Base-by-base conservation (phyloP, 2,888 invertebrate genomes). In the Drosophila pseudotalamancana region DNA sequence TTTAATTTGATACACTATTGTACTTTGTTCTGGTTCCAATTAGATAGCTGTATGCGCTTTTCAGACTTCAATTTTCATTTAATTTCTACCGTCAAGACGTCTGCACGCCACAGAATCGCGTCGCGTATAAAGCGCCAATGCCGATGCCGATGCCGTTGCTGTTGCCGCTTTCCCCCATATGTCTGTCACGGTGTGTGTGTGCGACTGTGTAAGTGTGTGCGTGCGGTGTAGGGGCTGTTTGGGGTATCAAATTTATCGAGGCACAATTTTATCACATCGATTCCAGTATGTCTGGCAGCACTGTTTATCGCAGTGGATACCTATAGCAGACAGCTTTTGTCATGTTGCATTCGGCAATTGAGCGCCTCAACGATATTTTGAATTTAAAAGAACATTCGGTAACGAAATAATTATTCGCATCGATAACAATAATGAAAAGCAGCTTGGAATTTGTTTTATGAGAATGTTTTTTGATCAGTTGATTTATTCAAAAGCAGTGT, bases 401-500 rank as follows among this genome's bases (percentile, higher is more conserved):
- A 3, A 5, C 4, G 8, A 14, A 4, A 6, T 5, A 3, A 0
- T 6, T 6, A 2, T 35, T 1, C 8, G 3, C 11, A n/a, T 16
- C 0, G 23, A 18, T 5, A 16, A 3, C 21, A 5, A 1, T 1
- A 14, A 37, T 12, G 12, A 8, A 56, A 49, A 57, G 8, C 32
- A 6, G 11, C 3, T 37, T 29, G 11, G n/a, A 14, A 18, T 4
- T 53, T 27, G 5, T 56, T 48, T 43, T 57, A 55, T 59, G 35
- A 62, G 25, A 68, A 49, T 73, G 35, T 34, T 57, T 57, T 60
- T 70, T 59, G 57, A 64, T 83, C 82, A 67, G 59, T 70, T 74
- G 57, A 72, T 83, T 86, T 86, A 83, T 86, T 84, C 68, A 72
- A 72, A 82, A 84, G 84, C 81, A 63, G 55, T 65, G 48, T 67